Evolutionary conservation across 2,888 invertebrate genomes (phyloP).

Genomic region (Iphiclides podalirius): DNA sequence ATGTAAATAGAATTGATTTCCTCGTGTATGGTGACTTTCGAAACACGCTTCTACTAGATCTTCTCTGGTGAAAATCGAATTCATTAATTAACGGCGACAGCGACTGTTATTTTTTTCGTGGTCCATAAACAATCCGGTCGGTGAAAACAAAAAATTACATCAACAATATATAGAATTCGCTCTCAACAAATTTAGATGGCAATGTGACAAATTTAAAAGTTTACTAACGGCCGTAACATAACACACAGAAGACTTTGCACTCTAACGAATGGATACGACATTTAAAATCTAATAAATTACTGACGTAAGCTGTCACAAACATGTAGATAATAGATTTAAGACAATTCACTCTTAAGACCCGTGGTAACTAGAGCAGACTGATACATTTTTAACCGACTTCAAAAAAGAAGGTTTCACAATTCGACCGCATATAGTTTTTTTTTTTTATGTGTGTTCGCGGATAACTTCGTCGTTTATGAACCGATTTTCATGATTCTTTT

Average conservation of each 20-base stretch:
- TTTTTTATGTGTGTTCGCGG: too few relatives aligned
- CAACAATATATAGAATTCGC: not conserved
- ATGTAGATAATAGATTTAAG: too few relatives aligned
- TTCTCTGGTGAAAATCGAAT: not conserved
- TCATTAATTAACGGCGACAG: not conserved
- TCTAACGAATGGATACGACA: not conserved
- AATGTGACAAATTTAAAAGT: slow-evolving; percentile 9
- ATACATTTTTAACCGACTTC: too few relatives aligned
- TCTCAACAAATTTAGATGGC: slow-evolving; percentile 10
- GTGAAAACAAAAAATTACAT: not conserved
- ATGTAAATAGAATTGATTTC: slow-evolving; percentile 15
- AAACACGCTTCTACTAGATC: not conserved
- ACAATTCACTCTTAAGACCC: too few relatives aligned
- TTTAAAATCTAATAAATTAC: not conserved
- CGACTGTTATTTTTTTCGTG: too few relatives aligned
- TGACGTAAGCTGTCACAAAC: too few relatives aligned
- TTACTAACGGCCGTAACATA: slow-evolving; percentile 7
- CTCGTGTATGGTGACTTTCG: slow-evolving; percentile 9
- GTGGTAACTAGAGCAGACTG: too few relatives aligned
- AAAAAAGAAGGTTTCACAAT: too few relatives aligned
- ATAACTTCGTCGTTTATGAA: too few relatives aligned
- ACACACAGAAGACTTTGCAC: not conserved
- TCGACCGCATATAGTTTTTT: too few relatives aligned
- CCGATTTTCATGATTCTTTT: too few relatives aligned
- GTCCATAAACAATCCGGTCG: too few relatives aligned